Percentiles rank a stretch among this genome's conserved stretches.
phyloP scores from a whole-genome alignment of 1,140 invertebrate species.

The Pararge aegeria region DNA sequence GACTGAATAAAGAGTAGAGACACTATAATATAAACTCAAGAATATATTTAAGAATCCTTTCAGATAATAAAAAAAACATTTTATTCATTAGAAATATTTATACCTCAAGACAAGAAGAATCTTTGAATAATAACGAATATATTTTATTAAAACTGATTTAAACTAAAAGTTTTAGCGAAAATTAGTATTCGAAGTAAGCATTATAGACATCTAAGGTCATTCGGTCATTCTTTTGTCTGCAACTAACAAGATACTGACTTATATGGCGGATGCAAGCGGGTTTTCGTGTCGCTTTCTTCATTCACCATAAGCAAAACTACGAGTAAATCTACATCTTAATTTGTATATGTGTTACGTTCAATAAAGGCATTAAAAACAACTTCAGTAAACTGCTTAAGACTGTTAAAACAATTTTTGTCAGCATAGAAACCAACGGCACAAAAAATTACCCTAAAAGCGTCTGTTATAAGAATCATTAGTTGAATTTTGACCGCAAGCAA shows the following conservation, averaged over 20 bases:
- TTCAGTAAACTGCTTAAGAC: neutral
- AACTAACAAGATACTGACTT: neutral
- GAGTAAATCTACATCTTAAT: neutral
- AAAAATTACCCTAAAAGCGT: neutral
- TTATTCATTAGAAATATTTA: no score
- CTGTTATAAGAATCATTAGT: neutral
- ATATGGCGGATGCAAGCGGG: conserved; percentile 25
- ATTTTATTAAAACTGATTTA: no score
- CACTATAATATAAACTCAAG: no score
- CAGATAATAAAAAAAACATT: no score
- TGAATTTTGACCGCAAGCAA: conserved; percentile 37
- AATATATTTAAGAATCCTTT: no score
- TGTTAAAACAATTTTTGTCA: no score
- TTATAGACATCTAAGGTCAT: neutral
- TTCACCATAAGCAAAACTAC: conserved; percentile 33
- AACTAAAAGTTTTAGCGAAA: neutral
- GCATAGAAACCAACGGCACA: neutral
- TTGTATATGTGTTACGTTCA: conserved; percentile 18
- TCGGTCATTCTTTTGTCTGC: neutral
- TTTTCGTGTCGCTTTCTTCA: conserved; percentile 56
- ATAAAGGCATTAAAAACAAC: neutral
- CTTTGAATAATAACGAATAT: no score
- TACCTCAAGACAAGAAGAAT: no score
- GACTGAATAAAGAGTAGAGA: no score
- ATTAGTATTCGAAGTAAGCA: neutral